phyloP scores from a whole-genome alignment of 2,113 vertebrate genomes.

The Callaeas wilsoni region DNA sequence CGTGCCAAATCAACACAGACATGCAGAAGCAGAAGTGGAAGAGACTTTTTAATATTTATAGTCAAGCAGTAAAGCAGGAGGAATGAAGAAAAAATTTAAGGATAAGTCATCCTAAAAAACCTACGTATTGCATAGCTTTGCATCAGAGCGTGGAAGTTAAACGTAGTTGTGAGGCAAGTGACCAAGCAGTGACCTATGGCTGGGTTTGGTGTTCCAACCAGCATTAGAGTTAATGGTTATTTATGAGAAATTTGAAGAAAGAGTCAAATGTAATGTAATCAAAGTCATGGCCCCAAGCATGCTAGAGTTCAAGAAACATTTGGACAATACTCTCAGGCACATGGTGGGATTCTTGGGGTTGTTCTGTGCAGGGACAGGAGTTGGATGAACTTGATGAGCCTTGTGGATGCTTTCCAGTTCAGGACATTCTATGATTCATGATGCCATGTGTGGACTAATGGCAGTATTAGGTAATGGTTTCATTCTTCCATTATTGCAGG shows the following conservation, averaged over 20 bases:
- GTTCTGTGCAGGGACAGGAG: neutral
- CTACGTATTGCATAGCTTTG: neutral
- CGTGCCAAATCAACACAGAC: too few species aligned
- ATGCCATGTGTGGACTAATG: neutral
- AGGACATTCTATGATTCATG: neutral
- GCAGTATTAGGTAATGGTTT: neutral
- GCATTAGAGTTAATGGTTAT: neutral
- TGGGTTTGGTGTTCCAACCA: neutral
- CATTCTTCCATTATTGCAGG: neutral
- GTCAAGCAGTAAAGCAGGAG: neutral
- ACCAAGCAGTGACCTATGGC: neutral
- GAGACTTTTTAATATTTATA: neutral
- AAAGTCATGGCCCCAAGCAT: neutral
- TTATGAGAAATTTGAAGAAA: neutral
- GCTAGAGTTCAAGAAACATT: neutral
- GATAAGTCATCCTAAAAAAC: neutral
- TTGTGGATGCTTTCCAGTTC: neutral
- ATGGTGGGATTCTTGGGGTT: neutral
- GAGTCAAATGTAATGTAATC: neutral
- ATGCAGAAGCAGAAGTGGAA: neutral
- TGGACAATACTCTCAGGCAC: neutral
- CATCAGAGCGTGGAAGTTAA: neutral
- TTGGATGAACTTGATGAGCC: neutral
- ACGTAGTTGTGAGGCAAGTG: neutral
- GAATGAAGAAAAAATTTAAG: neutral